Evolutionary conservation across 2,888 invertebrate genomes (phyloP), one percentile per base, ranked within the genome.

Genomic region (Eurytoma adleriae): DNA sequence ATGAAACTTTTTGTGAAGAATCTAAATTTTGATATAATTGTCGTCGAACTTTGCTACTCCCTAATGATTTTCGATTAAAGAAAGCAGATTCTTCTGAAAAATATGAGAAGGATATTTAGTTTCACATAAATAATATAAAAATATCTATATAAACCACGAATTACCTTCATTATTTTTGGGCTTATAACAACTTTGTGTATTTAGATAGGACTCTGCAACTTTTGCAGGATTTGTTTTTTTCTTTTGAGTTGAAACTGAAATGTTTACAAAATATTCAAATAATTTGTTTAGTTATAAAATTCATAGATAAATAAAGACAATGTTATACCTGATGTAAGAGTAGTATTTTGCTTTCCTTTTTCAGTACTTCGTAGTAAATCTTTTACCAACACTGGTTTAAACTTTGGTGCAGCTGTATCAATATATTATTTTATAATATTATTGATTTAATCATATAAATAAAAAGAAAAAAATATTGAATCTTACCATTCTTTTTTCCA

Each of bases 341-440:
- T 66, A 66, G 79, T 24, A 56, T 76, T 70, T 13, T 62, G 66
- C 40, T 13, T 78, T 10, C 67, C 73, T 57, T 79, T 82, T 48
- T 79, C 66, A 50, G 70, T 70, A 50, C 76, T 82, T 73, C 68
- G 70, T 40, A 82, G 62, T 79, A 82, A 77, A 57, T 82, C 79
- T 71, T 82, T 82, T 56, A 82, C 81, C n/a, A 82, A 73, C 13
- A 82, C 74, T 73, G 82, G 82, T 57, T 82, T 16, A 73, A 81
- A 73, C 48, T 79, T 78, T 16, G 57, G 16, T 1, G 24, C 20
- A 62, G 16, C 13, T 14, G 54, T 61, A 62, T 24, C n/a, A 20
- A 52, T 24, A 61, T 13, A 30, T 50, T 75, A 68, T 50, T 5
- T 13, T 30, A 56, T 52, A 16, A 74, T 57, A 52, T 54, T n/a